phyloP scores from a whole-genome alignment of 2,888 invertebrate species.

The Rhingia campestris region DNA sequence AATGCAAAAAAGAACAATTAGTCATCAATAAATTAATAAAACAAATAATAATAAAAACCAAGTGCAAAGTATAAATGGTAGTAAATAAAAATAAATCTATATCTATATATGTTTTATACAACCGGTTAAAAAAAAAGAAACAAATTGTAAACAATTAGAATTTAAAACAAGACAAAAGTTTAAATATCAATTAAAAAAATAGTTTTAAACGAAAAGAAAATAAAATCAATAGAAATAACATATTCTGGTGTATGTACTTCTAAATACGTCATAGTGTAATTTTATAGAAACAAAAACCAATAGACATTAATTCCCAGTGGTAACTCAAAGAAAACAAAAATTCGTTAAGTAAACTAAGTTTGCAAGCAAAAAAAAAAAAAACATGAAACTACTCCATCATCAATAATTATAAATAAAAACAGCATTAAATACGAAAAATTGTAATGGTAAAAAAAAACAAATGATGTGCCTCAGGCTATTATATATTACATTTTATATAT shows the following conservation, averaged over 20 bases:
- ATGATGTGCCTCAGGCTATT: constrained; percentile 73
- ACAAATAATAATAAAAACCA: constrained; percentile 31
- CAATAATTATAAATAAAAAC: constrained; percentile 32
- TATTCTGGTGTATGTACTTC: constrained; percentile 58
- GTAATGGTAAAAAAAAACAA: constrained; percentile 55
- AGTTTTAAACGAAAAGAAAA: constrained; percentile 26
- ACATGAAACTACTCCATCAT: constrained; percentile 15
- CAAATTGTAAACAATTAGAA: constrained; percentile 28
- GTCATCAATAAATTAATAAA: constrained; percentile 33
- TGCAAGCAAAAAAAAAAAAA: constrained; percentile 5
- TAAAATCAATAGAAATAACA: constrained; percentile 3
- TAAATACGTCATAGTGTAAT: constrained; percentile 40
- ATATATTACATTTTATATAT: constrained; percentile 72
- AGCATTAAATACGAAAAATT: constrained; percentile 19
- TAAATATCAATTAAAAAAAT: constrained; percentile 40
- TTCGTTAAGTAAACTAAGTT: background rate
- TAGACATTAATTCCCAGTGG: constrained; percentile 35
- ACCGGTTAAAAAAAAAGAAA: background rate
- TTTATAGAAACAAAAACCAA: constrained; percentile 20
- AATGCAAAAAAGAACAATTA: constrained; percentile 37
- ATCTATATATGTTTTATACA: constrained; percentile 51
- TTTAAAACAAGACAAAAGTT: constrained; percentile 25
- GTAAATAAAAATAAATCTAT: constrained; percentile 35
- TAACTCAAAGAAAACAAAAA: constrained; percentile 10
- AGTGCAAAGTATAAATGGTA: constrained; percentile 61